A percentile compares a stretch with the other conserved stretches of the same genome.
phyloP scores from a whole-genome alignment of 1,140 invertebrate genomes.

The Drosophila dunni region DNA sequence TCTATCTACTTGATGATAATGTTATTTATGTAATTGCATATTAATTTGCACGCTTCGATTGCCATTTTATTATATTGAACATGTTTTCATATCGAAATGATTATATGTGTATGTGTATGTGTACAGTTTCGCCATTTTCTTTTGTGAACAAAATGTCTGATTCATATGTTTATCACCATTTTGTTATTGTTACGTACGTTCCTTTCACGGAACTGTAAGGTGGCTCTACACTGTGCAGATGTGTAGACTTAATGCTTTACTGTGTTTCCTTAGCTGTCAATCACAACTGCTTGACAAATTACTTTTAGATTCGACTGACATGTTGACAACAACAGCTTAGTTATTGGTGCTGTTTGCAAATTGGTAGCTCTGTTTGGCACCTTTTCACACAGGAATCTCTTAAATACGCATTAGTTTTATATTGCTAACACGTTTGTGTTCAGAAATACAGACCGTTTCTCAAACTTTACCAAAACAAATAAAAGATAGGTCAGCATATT shows the following conservation, averaged over 20 bases:
- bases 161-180: slow-evolving; percentile 46
- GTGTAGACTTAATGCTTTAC: slow-evolving; percentile 48
- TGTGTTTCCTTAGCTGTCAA: slow-evolving; percentile 72
- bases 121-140: slow-evolving; percentile 19
- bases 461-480: too few species aligned
- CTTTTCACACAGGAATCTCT: too few species aligned
- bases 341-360: neutral
- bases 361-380: too few species aligned
- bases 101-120: neutral
- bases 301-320: slow-evolving; percentile 75
- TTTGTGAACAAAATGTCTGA: slow-evolving; percentile 30
- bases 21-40: slow-evolving; percentile 72
- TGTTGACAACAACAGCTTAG: slow-evolving; percentile 63
- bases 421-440: too few species aligned
- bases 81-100: slow-evolving; percentile 25
- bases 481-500: neutral
- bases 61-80: slow-evolving; percentile 38
- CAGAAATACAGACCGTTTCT: too few species aligned
- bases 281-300: slow-evolving; percentile 82
- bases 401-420: too few species aligned
- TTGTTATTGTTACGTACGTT: slow-evolving; percentile 68
- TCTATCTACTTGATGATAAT: slow-evolving; percentile 38
- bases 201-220: slow-evolving; percentile 20
- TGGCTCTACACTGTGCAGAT: slow-evolving; percentile 4
- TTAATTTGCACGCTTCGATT: slow-evolving; percentile 66